phyloP scores from a whole-genome alignment of 2,113 vertebrate genomes.

The Henicopernis longicauda region DNA sequence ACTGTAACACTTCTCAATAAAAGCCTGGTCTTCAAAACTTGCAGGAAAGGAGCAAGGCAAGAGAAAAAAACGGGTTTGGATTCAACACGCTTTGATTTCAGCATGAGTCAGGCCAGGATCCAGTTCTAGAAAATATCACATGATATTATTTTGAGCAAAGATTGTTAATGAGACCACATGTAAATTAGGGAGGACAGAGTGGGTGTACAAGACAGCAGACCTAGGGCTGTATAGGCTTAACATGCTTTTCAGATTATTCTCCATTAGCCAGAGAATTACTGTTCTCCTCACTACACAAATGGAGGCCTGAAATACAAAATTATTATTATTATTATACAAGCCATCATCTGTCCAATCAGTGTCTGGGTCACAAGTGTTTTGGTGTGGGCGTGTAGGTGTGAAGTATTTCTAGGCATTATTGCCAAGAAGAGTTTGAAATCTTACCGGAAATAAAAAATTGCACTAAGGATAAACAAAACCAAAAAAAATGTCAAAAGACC shows the following conservation, averaged over 20 bases:
- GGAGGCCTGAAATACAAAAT: not conserved
- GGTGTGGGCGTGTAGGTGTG: not conserved
- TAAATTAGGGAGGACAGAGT: not conserved
- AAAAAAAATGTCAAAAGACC: not conserved
- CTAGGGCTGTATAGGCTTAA: not conserved
- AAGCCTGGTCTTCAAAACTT: not conserved
- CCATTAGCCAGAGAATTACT: not conserved
- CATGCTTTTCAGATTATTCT: conserved; percentile 6
- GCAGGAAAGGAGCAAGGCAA: not conserved
- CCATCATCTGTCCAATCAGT: not conserved
- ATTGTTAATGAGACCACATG: not conserved
- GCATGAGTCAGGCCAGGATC: not conserved
- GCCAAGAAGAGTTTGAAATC: not conserved
- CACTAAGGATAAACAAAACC: not conserved
- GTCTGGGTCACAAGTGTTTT: not conserved
- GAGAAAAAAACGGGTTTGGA: not conserved
- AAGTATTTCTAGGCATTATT: not conserved
- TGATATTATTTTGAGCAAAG: not conserved
- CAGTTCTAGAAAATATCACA: not conserved
- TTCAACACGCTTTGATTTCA: not conserved
- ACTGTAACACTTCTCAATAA: not conserved
- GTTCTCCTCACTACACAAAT: not conserved
- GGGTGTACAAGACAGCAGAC: not conserved
- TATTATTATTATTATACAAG: not conserved
- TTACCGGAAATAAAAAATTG: not conserved